These are phyloP conservation scores for Scaptomyza cyrtandrae DNA, from an alignment of 2,888 invertebrate species.

Conservation along the genomic window DNA sequence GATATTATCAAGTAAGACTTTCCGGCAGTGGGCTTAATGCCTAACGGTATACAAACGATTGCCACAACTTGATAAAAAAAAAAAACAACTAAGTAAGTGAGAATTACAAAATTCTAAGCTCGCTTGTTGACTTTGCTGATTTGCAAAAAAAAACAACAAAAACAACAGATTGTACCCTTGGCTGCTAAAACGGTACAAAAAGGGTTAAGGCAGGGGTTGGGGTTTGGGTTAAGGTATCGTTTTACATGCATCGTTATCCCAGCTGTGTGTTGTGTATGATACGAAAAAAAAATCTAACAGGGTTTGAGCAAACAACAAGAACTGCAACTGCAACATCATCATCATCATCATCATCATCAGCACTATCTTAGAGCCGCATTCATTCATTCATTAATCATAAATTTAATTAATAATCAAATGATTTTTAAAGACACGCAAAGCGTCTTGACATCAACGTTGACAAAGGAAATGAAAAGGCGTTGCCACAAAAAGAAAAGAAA, in stretches of 20 bases:
- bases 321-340: conserved; percentile 38
- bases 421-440: conserved; percentile 11
- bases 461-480: conserved; percentile 43
- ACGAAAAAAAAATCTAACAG: conserved; percentile 29
- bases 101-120: conserved; percentile 16
- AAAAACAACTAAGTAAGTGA: conserved; percentile 22
- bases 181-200: conserved; percentile 23
- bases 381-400: conserved; percentile 67
- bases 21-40: conserved; percentile 50
- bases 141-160: conserved; percentile 51
- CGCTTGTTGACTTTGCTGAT: conserved; percentile 71
- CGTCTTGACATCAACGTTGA: conserved; percentile 48
- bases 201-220: conserved; percentile 54
- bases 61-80: conserved; percentile 63
- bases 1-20: conserved; percentile 8
- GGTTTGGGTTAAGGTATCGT: conserved; percentile 49
- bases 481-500: conserved; percentile 4
- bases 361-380: conserved; percentile 34
- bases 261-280: conserved; percentile 61
- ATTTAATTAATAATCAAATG: conserved; percentile 72
- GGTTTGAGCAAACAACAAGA: conserved; percentile 62
- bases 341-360: conserved; percentile 44
- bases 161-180: conserved; percentile 3
- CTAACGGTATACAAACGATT: conserved; percentile 63
- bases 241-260: conserved; percentile 48